Percentiles rank a stretch among this genome's conserved stretches.
phyloP scores from a whole-genome alignment of 2,113 vertebrate genomes.

The Barbus barbus region DNA sequence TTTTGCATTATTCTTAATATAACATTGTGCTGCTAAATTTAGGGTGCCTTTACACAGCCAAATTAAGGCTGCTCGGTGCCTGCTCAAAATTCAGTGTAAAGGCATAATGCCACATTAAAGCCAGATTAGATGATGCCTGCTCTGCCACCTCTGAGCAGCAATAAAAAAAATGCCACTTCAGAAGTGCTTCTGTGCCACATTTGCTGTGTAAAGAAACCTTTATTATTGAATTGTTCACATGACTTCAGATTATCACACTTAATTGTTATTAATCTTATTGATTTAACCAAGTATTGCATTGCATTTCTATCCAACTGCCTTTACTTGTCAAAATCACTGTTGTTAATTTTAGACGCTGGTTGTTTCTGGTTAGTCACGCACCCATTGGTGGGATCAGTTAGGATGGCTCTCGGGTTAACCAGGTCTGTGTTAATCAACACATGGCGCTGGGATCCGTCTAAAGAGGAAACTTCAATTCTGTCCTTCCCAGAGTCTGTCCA shows the following conservation, averaged over 20 bases:
- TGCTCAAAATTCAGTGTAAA: background rate
- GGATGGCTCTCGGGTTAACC: conserved; percentile 90
- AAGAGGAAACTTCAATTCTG: conserved; percentile 86
- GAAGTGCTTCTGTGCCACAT: too few relatives aligned
- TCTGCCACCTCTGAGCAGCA: too few relatives aligned
- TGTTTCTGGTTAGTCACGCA: conserved; percentile 60
- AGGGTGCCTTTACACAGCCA: background rate
- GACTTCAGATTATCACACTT: background rate
- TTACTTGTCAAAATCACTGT: background rate
- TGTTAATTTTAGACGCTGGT: background rate
- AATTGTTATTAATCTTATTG: background rate
- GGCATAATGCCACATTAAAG: background rate
- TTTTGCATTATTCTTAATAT: too few relatives aligned
- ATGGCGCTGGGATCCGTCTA: conserved; percentile 85
- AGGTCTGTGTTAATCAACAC: conserved; percentile 85
- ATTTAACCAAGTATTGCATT: background rate
- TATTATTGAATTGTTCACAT: background rate
- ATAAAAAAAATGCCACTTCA: too few relatives aligned
- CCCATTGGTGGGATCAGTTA: conserved; percentile 83
- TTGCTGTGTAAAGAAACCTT: background rate
- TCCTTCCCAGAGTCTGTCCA: conserved; percentile 94
- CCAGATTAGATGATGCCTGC: too few relatives aligned
- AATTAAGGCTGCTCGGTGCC: background rate
- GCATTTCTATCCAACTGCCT: background rate
- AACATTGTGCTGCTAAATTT: background rate